Evolutionary conservation across 2,888 invertebrate species (phyloP).

Genomic region (Amphipyra tragopoginis): DNA sequence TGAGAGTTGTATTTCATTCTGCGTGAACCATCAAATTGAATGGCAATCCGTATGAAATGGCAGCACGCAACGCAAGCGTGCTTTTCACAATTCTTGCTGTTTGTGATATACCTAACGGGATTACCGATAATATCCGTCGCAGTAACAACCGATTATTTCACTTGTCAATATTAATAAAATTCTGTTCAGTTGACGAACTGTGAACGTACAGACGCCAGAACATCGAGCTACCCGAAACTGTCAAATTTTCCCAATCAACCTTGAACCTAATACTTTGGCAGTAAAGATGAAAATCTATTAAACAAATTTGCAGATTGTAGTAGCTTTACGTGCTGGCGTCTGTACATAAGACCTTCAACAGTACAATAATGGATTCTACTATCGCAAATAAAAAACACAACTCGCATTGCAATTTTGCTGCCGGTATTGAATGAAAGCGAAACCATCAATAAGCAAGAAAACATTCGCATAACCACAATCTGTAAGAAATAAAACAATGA

Average conservation of each 20-base stretch:
- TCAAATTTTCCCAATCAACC: too few species aligned
- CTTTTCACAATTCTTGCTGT: not conserved
- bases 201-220: too few species aligned
- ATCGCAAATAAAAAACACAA: constrained; percentile 9
- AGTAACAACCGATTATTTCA: not conserved
- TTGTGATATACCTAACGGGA: not conserved
- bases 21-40: constrained; percentile 5
- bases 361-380: not conserved
- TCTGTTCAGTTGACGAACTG: not conserved
- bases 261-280: too few species aligned
- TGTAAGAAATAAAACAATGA: constrained; percentile 35
- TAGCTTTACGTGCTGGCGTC: too few species aligned
- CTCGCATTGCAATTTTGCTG: constrained; percentile 41
- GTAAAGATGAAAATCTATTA: too few species aligned
- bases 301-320: too few species aligned
- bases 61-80: not conserved
- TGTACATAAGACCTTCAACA: constrained; percentile 5
- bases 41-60: not conserved
- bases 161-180: not conserved
- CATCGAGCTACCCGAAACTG: too few species aligned
- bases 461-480: constrained; percentile 46
- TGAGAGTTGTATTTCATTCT: constrained; percentile 6
- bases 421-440: constrained; percentile 21
- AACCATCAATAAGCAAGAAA: constrained; percentile 28
- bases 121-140: not conserved